A percentile compares a stretch with the other conserved stretches of the same genome.
These are phyloP conservation scores for Petrolisthes cinctipes DNA, from an alignment of 2,888 invertebrate species.

Conservation along the genomic window DNA sequence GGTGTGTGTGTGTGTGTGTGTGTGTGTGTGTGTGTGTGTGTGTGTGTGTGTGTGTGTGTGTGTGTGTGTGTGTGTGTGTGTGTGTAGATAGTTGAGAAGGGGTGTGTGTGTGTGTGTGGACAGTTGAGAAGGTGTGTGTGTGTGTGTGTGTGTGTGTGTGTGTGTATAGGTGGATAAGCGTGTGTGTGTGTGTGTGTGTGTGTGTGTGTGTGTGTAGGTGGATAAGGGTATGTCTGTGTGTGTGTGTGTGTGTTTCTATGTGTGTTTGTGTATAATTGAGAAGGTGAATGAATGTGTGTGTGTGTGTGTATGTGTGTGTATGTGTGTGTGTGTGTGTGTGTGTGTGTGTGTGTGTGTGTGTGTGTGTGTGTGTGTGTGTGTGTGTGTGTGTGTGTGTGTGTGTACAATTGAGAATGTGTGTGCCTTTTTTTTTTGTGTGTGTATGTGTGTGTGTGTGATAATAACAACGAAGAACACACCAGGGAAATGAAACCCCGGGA, in stretches of 20 bases:
- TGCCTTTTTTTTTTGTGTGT: not conserved
- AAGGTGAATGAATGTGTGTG: too few species aligned
- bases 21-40: not conserved
- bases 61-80: not conserved
- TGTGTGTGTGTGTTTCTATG: too few species aligned
- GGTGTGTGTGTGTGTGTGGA: not conserved
- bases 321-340: too few species aligned
- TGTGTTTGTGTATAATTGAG: not conserved
- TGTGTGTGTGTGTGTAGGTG: conserved; percentile 11
- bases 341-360: not conserved
- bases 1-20: not conserved
- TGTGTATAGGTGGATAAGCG: rapidly evolving
- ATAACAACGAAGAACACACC: not conserved
- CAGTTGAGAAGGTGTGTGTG: too few species aligned
- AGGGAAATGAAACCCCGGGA: not conserved
- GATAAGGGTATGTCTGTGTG: not conserved
- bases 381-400: not conserved
- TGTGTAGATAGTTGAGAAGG: too few species aligned
- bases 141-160: not conserved
- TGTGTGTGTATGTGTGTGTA: conserved; percentile 1
- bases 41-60: not conserved
- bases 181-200: not conserved
- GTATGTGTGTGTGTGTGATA: not conserved
- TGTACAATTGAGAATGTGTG: not conserved
- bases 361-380: conserved; percentile 6